These are phyloP conservation scores for Apogon talboti DNA, from an alignment of 2,797 vertebrate genomes.

Conservation along the genomic window DNA sequence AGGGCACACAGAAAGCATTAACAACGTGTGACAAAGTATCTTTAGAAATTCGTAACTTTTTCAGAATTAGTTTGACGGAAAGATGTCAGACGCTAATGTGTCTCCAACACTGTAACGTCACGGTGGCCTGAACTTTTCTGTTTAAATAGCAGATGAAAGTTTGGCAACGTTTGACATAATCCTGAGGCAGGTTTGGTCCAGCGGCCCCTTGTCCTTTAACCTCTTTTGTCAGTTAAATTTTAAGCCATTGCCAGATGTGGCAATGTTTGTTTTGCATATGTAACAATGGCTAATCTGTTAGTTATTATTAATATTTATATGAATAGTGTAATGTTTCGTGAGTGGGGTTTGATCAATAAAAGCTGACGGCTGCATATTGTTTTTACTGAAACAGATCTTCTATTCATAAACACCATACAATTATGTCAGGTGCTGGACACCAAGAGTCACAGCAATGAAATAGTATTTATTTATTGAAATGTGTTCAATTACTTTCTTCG, in stretches of 20 bases:
- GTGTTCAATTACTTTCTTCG: slow-evolving; percentile 57
- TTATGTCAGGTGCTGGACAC: slow-evolving; percentile 79
- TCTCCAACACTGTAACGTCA: slow-evolving; percentile 47
- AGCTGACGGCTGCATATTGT: neutral
- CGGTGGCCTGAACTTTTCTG: slow-evolving; percentile 12
- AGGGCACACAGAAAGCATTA: slow-evolving; percentile 1
- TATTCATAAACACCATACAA: slow-evolving; percentile 17
- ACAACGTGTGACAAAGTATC: slow-evolving; percentile 11
- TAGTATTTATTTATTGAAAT: slow-evolving; percentile 94
- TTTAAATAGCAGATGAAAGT: slow-evolving; percentile 57
- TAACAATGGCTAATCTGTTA: slow-evolving; percentile 47
- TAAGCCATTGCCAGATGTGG: slow-evolving; percentile 64
- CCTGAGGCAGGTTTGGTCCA: slow-evolving; percentile 33
- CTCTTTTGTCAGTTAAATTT: slow-evolving; percentile 72
- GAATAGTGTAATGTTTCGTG: slow-evolving; percentile 1
- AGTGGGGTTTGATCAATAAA: slow-evolving; percentile 1
- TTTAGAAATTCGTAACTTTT: neutral
- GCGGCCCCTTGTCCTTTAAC: slow-evolving; percentile 68
- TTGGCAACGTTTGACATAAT: slow-evolving; percentile 43
- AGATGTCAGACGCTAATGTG: neutral
- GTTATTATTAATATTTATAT: slow-evolving; percentile 48
- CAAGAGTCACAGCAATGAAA: slow-evolving; percentile 59
- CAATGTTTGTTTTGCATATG: slow-evolving; percentile 63
- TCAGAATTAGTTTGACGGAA: neutral
- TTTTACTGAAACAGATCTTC: slow-evolving; percentile 4